These are phyloP conservation scores for Selenia dentaria DNA, from an alignment of 2,888 invertebrate genomes.

Conservation along the genomic window DNA sequence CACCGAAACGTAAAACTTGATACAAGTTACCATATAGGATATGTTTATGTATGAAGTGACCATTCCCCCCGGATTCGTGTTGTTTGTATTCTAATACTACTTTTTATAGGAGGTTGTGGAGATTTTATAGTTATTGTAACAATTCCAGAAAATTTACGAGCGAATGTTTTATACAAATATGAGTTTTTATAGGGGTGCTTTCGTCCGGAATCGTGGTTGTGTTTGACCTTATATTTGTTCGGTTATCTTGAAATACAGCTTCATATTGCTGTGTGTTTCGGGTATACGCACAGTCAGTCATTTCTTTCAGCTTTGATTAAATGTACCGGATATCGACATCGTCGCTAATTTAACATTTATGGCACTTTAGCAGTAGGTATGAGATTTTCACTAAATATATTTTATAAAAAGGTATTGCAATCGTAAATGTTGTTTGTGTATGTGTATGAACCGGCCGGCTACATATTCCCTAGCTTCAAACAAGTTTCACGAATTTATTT, in stretches of 20 bases:
- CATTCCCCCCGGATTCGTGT: constrained; percentile 3
- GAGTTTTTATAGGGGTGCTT: constrained; percentile 23
- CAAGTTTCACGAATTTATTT: too few relatives aligned
- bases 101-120: constrained; percentile 15
- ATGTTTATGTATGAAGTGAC: constrained; percentile 1
- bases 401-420: too few relatives aligned
- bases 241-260: constrained; percentile 3
- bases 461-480: too few relatives aligned
- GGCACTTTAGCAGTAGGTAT: too few relatives aligned
- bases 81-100: constrained; percentile 23
- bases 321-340: too few relatives aligned
- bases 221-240: constrained; percentile 13
- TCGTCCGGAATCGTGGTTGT: constrained; percentile 6
- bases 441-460: too few relatives aligned
- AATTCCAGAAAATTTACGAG: constrained; percentile 30
- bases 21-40: too few relatives aligned
- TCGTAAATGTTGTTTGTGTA: too few relatives aligned
- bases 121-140: constrained; percentile 34
- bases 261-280: neutral
- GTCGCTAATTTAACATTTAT: too few relatives aligned
- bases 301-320: neutral
- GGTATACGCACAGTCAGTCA: too few relatives aligned
- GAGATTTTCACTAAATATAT: too few relatives aligned
- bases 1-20: too few relatives aligned
- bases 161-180: constrained; percentile 32